These are phyloP conservation scores for Hydrolagus affinis DNA, from an alignment of 2,113 vertebrate species.

Conservation along the genomic window DNA sequence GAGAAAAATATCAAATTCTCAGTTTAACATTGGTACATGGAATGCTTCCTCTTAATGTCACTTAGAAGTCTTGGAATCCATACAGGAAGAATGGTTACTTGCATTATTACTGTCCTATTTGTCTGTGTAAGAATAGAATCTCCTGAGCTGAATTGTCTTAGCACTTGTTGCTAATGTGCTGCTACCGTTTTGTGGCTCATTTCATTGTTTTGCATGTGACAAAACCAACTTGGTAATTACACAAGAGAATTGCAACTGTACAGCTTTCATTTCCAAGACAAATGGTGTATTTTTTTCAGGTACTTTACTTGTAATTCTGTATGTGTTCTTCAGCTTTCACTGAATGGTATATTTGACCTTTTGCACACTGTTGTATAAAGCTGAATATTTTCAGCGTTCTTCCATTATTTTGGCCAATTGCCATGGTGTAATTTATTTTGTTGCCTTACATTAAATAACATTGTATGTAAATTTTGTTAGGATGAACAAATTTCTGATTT, in stretches of 20 bases:
- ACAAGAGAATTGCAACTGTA: neutral
- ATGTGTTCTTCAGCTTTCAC: conserved; percentile 8
- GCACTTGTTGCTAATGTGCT: conserved; percentile 23
- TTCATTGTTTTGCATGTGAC: conserved; percentile 12
- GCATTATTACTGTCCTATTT: neutral
- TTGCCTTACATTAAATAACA: conserved; percentile 25
- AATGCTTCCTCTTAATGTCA: neutral
- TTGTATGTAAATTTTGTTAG: conserved; percentile 28
- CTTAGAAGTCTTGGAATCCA: too few species aligned
- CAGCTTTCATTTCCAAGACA: conserved; percentile 16
- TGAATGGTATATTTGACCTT: conserved; percentile 11
- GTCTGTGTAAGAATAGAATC: neutral
- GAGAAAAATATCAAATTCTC: neutral
- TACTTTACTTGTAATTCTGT: conserved; percentile 20
- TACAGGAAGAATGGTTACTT: conserved; percentile 10
- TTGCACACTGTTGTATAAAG: conserved; percentile 14
- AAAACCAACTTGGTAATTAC: neutral
- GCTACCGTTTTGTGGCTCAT: neutral
- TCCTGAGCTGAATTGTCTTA: conserved; percentile 8
- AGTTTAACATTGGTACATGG: neutral
- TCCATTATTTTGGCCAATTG: conserved; percentile 18
- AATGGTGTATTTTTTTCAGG: neutral
- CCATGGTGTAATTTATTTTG: conserved; percentile 29
- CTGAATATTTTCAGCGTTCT: conserved; percentile 24
- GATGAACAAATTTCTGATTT: conserved; percentile 27